Evolutionary conservation across 2,888 invertebrate species (phyloP), one percentile per base, ranked within the genome.

Genomic region (Aporophyla nigra): DNA sequence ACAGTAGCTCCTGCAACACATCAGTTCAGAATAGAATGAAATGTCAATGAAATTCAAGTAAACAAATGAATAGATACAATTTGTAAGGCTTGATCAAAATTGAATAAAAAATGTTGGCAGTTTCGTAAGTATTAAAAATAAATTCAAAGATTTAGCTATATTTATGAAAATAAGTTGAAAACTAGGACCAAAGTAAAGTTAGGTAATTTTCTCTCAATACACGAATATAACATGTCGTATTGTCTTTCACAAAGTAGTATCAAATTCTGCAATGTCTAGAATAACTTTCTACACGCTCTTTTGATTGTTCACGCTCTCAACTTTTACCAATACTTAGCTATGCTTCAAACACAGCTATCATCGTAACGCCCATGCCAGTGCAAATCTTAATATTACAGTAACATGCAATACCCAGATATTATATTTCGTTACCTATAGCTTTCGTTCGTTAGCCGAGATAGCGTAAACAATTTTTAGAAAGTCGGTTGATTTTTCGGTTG

Each of bases 391-490:
- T 69, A 80, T 79, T 80, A 21, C 66, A 78, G 12, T 71, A 71
- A 75, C 84, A 87, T 74, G 85, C 86, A 54, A 86, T 61, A 78
- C 67, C n/a, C 24, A 65, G 58, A 79, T 87, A 87, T 90, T 46
- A 82, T 75, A 86, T 88, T 89, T 74, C 80, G 40, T 83, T 80
- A 65, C 67, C 53, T 54, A 19, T 40, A 53, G 59, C 75, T 86
- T 80, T 88, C 82, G 76, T 78, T 80, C 82, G 76, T 79, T 80
- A 84, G 74, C 71, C 76, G 70, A 80, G 80, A 78, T 71, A 83
- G 78, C 86, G 88, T 78, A 80, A 78, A 83, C 65, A 83, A 88
- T 86, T 76, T 87, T 88, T 90, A 92, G 92, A 92, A 92, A 92
- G 92, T 89, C 76, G 73, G 56, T 53, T 33, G 70, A 83, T 86